Conservation (phyloP, 2,888 invertebrate genomes). For the Campoletis raptor region DNA sequence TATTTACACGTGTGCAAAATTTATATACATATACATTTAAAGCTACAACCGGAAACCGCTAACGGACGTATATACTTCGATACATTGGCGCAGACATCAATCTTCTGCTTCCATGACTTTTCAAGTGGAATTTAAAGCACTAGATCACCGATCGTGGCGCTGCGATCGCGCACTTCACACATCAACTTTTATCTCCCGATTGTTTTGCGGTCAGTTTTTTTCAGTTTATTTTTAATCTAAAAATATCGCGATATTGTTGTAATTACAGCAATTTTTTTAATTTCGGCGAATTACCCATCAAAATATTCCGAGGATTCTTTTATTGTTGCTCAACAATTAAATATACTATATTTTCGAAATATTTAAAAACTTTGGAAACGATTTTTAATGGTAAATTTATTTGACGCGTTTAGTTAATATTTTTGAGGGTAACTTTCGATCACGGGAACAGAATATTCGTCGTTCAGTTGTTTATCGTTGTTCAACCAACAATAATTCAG, state of each 20-base stretch:
- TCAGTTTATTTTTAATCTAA: not conserved
- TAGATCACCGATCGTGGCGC: not conserved
- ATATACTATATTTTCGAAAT: not conserved
- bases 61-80: constrained; percentile 60
- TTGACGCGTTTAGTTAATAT: not conserved
- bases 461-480: too few relatives aligned
- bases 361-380: not conserved
- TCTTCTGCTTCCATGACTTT: constrained; percentile 1
- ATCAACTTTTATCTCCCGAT: not conserved
- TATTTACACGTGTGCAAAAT: constrained; percentile 16
- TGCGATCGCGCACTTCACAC: not conserved
- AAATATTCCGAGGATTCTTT: not conserved
- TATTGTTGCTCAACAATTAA: not conserved
- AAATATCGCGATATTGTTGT: not conserved
- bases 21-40: not conserved
- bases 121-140: not conserved
- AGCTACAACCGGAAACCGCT: constrained; percentile 68
- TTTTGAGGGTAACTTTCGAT: too few relatives aligned
- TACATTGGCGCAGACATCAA: constrained; percentile 65
- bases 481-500: not conserved
- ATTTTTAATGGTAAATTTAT: not conserved
- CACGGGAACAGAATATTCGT: too few relatives aligned
- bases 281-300: not conserved
- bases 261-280: not conserved
- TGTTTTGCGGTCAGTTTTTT: not conserved